Evolutionary conservation across 2,113 vertebrate genomes (phyloP), one percentile per base, ranked within the genome.

Genomic region (Tetrao urogallus): DNA sequence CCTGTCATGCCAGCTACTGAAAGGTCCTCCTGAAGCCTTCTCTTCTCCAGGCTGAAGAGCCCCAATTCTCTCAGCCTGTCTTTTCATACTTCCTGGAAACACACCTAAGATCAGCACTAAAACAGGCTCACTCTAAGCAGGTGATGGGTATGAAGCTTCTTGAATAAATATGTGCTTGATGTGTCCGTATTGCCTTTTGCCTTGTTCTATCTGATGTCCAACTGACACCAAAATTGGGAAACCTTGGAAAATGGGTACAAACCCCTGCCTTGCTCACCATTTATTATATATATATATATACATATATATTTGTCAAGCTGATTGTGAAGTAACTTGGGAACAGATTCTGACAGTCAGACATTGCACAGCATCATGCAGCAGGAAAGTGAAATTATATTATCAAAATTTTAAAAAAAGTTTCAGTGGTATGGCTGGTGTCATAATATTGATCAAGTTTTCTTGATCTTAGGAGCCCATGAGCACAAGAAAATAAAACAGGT

Each of bases 171-270:
- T 20, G 30, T 3, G 2, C 61, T 48, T 22, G 27, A 61, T 1
- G 1, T 40, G 19, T 40, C 18, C 74, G 0, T 67, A 28, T 64
- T 43, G 48, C 19, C 14, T 52, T 5, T 36, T 5, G 0, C 11
- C 36, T 72, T 56, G 7, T 63, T 45, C 5, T 47, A 52, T 36
- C n/a, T 40, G 36, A 36, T 4, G 69, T 67, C 11, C 20, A 82
- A 27, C 1, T 38, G 52, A 72, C 10, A 78, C 3, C 1, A 69
- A 82, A 86, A 28, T 16, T 1, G 78, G 11, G 43, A 67, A 65
- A 42, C 54, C 83, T 63, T 81, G 52, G 82, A 57, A 38, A 82
- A 54, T 8, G 4, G 28, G 40, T 79, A 40, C 40, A 73, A 78
- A 86, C 13, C 40, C 50, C 16, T 36, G 20, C 17, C 48, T 92